Base-by-base conservation (phyloP, 2,888 invertebrate genomes). In the Phortica okadai region DNA sequence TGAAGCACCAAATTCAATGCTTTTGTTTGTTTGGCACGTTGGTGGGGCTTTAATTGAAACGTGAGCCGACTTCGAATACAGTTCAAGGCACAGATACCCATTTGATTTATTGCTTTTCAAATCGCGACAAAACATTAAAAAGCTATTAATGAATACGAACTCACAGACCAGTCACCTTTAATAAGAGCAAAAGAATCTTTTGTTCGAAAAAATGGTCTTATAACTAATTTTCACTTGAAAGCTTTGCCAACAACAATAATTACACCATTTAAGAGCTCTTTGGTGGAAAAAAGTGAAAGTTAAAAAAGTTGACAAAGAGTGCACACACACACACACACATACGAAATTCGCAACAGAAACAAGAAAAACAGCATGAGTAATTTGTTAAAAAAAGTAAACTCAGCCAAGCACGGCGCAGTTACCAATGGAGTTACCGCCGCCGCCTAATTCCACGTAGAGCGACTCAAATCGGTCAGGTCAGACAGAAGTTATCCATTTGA, bases 291-390 rank as follows among this genome's bases (percentile, higher is more conserved):
- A 66, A 66, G 66, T 66, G 66, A 66, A 66, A 66, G 66, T 66
- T 66, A 25, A 7, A 25, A 54, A 70, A 16, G 8, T 1, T 54
- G 50, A 8, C 50, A 14, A 50, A 11, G 59, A 59, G 59, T 72
- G 70, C 70, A 72, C 54, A 54, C 41, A 50, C 44, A 54, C 41
- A 50, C 44, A 16, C 41, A 50, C 44, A 54, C 41, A 50, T 16
- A 16, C 14, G 41, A n/a, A 33, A 72, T 72, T 54, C 25, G 54
- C 56, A 72, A 70, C n/a, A 59, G 16, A 10, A 70, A 21, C n/a
- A 70, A 72, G 70, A 72, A 54, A 50, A 72, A 11, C 70, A 10
- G 44, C 67, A 16, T 44, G 67, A 67, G 67, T 67, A 41, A 67
- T 33, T 67, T 67, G n/a, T 44, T 5, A 11, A 11, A 50, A 50